Conservation (phyloP, 2,888 invertebrate genomes). For the Microdon myrmicae region DNA sequence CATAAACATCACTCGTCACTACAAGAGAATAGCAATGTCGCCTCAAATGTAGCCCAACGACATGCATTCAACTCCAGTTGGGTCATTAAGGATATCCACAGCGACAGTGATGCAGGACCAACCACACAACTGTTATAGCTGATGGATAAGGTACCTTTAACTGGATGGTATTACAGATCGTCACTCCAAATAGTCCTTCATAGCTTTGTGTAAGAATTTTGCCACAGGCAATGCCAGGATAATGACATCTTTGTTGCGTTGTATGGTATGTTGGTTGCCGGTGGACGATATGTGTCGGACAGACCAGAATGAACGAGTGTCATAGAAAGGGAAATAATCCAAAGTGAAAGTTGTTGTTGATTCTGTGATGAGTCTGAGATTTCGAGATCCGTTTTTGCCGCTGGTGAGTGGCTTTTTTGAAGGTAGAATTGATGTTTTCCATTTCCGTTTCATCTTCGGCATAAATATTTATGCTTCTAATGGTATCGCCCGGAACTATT, state of each 20-base stretch:
- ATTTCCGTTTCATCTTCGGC: conserved; percentile 45
- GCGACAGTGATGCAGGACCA: no score
- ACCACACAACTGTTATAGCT: no score
- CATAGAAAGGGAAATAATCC: conserved; percentile 47
- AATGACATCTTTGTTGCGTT: conserved; percentile 24
- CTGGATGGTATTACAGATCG: conserved; percentile 35
- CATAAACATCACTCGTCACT: no score
- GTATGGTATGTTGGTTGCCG: no score
- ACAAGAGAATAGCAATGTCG: no score
- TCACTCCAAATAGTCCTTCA: conserved; percentile 34
- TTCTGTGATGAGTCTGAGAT: conserved; percentile 26
- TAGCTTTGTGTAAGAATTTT: conserved; percentile 9
- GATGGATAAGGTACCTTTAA: conserved; percentile 7
- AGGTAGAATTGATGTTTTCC: conserved; percentile 30
- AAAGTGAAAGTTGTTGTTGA: conserved; percentile 52
- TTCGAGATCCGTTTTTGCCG: neutral
- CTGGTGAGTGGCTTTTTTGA: conserved; percentile 11
- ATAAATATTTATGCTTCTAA: conserved; percentile 48
- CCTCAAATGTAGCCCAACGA: no score
- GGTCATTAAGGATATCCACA: no score
- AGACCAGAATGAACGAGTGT: no score
- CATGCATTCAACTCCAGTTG: no score
- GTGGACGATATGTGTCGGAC: conserved; percentile 16
- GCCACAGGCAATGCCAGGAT: conserved; percentile 24
- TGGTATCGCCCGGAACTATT: conserved; percentile 43